phyloP scores from a whole-genome alignment of 53 echinoderm and acorn worm species.

The Arbacia lixula region DNA sequence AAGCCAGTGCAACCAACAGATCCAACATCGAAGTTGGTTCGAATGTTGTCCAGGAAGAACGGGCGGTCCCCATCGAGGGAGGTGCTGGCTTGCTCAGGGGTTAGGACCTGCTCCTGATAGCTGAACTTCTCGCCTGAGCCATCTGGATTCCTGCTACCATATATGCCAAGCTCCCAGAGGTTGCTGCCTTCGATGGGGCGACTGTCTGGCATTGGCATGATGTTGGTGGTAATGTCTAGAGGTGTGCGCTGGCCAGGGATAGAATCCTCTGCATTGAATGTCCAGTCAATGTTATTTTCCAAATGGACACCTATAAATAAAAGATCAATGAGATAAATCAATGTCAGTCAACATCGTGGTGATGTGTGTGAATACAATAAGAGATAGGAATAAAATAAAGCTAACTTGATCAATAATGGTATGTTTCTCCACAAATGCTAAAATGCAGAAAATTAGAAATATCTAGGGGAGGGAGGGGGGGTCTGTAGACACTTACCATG shows the following conservation, averaged over 20 bases:
- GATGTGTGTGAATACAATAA: too few species aligned
- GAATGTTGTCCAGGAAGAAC: conserved; percentile 61
- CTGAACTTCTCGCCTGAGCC: conserved; percentile 75
- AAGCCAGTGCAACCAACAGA: conserved; percentile 83
- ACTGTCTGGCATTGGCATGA: conserved; percentile 54
- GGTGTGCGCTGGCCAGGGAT: conserved; percentile 45
- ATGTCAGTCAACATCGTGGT: too few species aligned
- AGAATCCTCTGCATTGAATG: conserved; percentile 49
- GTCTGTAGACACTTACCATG: conserved; percentile 61
- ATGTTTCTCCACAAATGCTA: too few species aligned
- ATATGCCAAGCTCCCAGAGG: conserved; percentile 86
- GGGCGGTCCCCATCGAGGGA: conserved; percentile 62
- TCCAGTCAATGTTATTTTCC: conserved; percentile 74
- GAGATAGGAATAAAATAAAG: too few species aligned
- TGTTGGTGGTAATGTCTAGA: conserved; percentile 44
- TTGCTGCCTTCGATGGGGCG: conserved; percentile 69
- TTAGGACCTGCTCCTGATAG: conserved; percentile 75
- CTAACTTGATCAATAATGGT: too few species aligned
- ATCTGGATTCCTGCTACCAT: conserved; percentile 68
- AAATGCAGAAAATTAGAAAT: too few species aligned
- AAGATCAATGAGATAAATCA: neutral
- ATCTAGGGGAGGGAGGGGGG: too few species aligned
- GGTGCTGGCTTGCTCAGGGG: conserved; percentile 58
- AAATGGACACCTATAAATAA: conserved; percentile 54
- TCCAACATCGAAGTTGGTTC: conserved; percentile 70